Evolutionary conservation across 2,888 invertebrate species (phyloP).

Genomic region (Hemistola chrysoprasaria): DNA sequence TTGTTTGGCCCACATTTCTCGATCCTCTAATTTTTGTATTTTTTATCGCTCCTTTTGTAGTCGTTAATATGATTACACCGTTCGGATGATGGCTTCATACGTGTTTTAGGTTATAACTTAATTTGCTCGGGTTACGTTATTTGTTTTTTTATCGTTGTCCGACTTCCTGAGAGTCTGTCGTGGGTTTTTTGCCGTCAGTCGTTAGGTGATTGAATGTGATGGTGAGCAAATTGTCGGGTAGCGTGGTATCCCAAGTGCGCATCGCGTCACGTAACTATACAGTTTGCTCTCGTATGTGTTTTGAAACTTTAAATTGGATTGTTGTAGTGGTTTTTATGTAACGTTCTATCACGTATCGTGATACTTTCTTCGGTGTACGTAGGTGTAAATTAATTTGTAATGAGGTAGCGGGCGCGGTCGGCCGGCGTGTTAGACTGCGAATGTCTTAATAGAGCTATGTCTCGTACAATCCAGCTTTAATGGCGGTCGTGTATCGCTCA

Average conservation of each 20-base stretch:
- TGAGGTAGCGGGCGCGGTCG: conserved; percentile 39
- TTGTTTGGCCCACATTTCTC: conserved; percentile 82
- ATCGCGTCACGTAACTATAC: conserved; percentile 57
- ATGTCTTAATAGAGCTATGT: conserved; percentile 44
- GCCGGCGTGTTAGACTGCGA: conserved; percentile 41
- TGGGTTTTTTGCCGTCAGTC: conserved; percentile 69
- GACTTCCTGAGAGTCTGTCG: conserved; percentile 80
- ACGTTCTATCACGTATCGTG: conserved; percentile 41
- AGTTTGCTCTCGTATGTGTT: conserved; percentile 53
- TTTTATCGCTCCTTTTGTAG: conserved; percentile 81
- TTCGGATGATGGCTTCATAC: conserved; percentile 82
- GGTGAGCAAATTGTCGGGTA: conserved; percentile 65
- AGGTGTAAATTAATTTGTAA: conserved; percentile 67
- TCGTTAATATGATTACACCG: conserved; percentile 82
- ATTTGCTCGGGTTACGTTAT: conserved; percentile 77
- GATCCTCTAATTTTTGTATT: conserved; percentile 81
- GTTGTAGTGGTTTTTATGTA: conserved; percentile 32
- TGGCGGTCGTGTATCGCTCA: conserved; percentile 12
- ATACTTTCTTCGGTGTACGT: conserved; percentile 32
- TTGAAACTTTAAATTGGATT: conserved; percentile 53
- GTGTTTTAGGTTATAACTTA: conserved; percentile 82
- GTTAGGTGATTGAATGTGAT: conserved; percentile 81
- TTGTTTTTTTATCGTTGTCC: conserved; percentile 78
- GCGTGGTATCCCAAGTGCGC: conserved; percentile 26
- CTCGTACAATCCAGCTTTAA: conserved; percentile 30